Percentiles rank a stretch among this genome's conserved stretches.
Conservation (phyloP, 1,140 invertebrate genomes). For the Drosophila kohkoa region DNA sequence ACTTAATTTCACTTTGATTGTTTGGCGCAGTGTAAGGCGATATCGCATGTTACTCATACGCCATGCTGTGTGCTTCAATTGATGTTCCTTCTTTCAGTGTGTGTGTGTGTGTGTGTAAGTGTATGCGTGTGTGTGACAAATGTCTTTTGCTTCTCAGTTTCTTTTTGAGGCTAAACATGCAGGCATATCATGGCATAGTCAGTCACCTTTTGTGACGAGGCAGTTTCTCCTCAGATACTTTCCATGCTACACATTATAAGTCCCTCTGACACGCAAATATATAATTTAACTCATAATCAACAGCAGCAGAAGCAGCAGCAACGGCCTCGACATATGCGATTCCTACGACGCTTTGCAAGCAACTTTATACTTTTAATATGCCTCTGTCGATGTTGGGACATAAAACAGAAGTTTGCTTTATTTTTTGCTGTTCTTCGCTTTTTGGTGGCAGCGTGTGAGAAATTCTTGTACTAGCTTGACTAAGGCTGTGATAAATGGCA, state of each 20-base stretch:
- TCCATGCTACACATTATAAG: constrained; percentile 53
- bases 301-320: constrained; percentile 42
- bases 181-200: constrained; percentile 41
- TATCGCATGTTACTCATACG: constrained; percentile 82
- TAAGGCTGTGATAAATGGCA: constrained; percentile 65
- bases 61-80: constrained; percentile 66
- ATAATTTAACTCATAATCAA: constrained; percentile 81
- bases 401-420: constrained; percentile 66
- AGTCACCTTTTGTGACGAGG: constrained; percentile 73
- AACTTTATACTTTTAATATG: constrained; percentile 79
- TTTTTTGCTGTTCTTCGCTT: constrained; percentile 3
- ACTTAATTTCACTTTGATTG: constrained; percentile 83
- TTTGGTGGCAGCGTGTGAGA: constrained; percentile 25
- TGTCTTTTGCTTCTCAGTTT: constrained; percentile 73
- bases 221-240: constrained; percentile 58
- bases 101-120: constrained; percentile 25
- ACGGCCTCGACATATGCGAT: constrained; percentile 57
- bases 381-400: constrained; percentile 55
- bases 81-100: constrained; percentile 2
- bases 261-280: constrained; percentile 75
- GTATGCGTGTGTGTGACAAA: constrained; percentile 70
- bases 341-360: constrained; percentile 31
- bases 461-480: constrained; percentile 42
- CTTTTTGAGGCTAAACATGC: constrained; percentile 56
- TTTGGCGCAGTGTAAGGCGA: constrained; percentile 81